These are phyloP conservation scores for Mionectes macconnelli DNA, from an alignment of 2,113 vertebrate species.

Conservation along the genomic window DNA sequence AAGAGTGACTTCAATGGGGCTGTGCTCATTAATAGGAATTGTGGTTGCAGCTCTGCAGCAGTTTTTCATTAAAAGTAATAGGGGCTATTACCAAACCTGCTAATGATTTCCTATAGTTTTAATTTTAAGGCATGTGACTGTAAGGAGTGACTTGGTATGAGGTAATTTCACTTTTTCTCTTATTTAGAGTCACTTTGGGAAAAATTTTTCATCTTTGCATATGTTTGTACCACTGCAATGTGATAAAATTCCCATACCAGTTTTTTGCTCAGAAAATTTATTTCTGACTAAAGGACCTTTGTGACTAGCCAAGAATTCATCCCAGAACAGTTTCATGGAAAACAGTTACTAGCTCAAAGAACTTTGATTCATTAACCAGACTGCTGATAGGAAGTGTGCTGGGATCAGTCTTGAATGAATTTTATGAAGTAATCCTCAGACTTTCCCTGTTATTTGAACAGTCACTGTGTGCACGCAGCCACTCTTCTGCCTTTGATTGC, in stretches of 20 bases:
- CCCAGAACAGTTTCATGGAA: not conserved
- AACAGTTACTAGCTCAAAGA: not conserved
- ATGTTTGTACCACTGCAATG: not conserved
- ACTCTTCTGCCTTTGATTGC: not conserved
- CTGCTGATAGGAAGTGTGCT: not conserved
- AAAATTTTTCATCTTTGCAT: not conserved
- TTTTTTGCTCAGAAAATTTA: not conserved
- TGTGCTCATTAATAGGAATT: not conserved
- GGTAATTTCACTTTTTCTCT: not conserved
- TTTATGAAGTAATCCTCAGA: not conserved
- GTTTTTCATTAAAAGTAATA: not conserved
- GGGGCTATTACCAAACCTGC: not conserved
- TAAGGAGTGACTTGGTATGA: not conserved
- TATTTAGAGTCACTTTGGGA: not conserved
- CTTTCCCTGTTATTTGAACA: not conserved
- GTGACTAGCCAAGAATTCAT: constrained; percentile 9
- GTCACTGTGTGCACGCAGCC: not conserved
- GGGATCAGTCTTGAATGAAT: not conserved
- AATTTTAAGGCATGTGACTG: not conserved
- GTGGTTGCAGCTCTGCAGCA: not conserved
- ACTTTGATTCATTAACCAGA: constrained; percentile 29
- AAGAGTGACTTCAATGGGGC: not conserved
- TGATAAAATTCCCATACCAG: not conserved
- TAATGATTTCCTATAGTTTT: constrained; percentile 10
- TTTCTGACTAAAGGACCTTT: not conserved